phyloP scores from a whole-genome alignment of 1,140 invertebrate genomes.

The Trinorchestia longiramus region DNA sequence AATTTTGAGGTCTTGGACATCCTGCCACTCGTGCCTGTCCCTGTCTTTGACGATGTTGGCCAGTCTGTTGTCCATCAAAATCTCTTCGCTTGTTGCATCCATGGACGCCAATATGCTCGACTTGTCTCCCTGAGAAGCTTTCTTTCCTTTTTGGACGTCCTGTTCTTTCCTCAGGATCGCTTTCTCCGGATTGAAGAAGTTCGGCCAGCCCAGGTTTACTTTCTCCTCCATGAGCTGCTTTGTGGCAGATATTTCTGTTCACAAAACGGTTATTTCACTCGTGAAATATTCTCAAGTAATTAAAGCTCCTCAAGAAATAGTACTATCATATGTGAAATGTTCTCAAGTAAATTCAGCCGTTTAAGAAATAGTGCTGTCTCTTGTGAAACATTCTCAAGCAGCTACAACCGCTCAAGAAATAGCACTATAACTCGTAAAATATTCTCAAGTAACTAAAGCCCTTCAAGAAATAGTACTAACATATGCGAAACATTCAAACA shows the following conservation, averaged over 20 bases:
- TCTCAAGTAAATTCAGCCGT: too few relatives aligned
- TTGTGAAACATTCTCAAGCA: too few relatives aligned
- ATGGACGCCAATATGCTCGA: not conserved
- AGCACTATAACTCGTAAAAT: too few relatives aligned
- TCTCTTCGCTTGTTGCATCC: not conserved
- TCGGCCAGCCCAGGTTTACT: constrained; percentile 65
- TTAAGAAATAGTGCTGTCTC: too few relatives aligned
- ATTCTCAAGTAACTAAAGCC: too few relatives aligned
- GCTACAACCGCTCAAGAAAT: too few relatives aligned
- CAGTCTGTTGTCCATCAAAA: not conserved
- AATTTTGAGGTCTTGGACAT: not conserved
- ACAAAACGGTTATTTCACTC: not conserved
- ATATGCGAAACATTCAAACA: too few relatives aligned
- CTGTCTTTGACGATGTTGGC: constrained; percentile 22
- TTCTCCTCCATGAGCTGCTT: constrained; percentile 58
- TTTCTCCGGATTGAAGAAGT: constrained; percentile 65
- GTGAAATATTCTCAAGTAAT: too few relatives aligned
- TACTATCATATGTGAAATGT: too few relatives aligned
- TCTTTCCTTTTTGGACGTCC: constrained; percentile 46
- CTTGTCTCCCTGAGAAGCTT: constrained; percentile 19
- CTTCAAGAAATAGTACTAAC: too few relatives aligned
- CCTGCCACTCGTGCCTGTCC: not conserved
- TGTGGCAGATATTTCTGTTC: not conserved
- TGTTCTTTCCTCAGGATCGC: constrained; percentile 61
- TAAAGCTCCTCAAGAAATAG: too few relatives aligned